phyloP scores from a whole-genome alignment of 2,113 vertebrate species.

The Acrocephalus arundinaceus region DNA sequence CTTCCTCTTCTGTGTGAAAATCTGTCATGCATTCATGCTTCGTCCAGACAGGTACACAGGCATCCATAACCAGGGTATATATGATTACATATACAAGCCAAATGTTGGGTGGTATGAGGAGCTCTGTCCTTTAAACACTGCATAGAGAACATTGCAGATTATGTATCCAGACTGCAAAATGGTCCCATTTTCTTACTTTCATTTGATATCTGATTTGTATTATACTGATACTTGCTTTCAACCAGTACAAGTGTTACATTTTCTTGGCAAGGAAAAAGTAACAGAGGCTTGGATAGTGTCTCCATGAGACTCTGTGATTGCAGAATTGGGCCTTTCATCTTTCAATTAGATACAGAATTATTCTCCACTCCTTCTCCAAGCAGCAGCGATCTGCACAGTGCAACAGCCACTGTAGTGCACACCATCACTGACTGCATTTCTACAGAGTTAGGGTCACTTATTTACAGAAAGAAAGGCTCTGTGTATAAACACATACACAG shows the following conservation, averaged over 20 bases:
- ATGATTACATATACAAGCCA: neutral
- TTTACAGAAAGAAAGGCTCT: neutral
- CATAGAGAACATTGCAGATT: neutral
- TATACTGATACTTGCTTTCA: neutral
- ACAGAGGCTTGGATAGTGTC: neutral
- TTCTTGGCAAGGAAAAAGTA: neutral
- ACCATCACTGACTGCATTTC: neutral
- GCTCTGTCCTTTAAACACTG: neutral
- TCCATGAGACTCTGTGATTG: neutral
- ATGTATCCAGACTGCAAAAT: neutral
- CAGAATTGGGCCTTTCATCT: neutral
- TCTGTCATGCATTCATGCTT: neutral
- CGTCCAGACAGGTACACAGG: neutral
- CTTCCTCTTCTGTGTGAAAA: conserved; percentile 15
- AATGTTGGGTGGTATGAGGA: neutral
- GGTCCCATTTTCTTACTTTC: neutral
- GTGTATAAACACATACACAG: neutral
- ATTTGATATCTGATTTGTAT: neutral
- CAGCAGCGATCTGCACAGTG: accelerated
- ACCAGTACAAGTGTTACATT: neutral
- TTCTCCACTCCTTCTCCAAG: neutral
- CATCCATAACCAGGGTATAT: neutral
- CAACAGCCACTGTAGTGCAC: neutral
- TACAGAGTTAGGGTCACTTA: neutral
- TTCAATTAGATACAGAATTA: neutral